A percentile compares a stretch with the other conserved stretches of the same genome.
Conservation (phyloP, 2,113 vertebrate genomes). For the Erinaceus europaeus region DNA sequence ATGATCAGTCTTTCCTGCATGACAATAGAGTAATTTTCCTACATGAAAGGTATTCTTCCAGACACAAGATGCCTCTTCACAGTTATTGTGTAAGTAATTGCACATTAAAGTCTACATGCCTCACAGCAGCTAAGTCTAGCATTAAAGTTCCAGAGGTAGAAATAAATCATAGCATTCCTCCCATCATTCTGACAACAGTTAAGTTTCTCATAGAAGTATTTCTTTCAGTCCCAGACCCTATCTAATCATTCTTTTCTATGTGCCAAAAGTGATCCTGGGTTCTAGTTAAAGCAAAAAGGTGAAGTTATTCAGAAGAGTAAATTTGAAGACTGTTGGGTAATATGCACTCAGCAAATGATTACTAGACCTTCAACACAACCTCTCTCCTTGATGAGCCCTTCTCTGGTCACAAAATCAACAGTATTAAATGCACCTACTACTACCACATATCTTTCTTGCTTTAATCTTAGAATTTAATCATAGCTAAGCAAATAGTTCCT, state of each 20-base stretch:
- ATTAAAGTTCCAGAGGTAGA: constrained; percentile 35
- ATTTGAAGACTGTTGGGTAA: neutral
- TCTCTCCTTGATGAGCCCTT: neutral
- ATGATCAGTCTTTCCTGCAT: constrained; percentile 13
- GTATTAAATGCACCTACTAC: neutral
- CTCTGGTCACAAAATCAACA: neutral
- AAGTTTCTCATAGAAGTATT: constrained; percentile 47
- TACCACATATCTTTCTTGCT: neutral
- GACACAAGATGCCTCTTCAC: constrained; percentile 35
- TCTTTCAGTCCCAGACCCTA: neutral
- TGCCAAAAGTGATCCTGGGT: neutral
- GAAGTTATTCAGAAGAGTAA: neutral
- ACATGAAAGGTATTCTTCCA: neutral
- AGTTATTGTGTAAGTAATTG: constrained; percentile 50
- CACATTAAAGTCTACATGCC: constrained; percentile 59
- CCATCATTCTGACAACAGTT: neutral
- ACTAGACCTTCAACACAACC: neutral
- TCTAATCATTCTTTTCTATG: neutral
- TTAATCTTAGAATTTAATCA: neutral
- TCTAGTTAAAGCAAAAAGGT: neutral
- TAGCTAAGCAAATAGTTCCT: neutral
- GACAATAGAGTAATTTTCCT: constrained; percentile 19
- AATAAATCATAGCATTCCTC: constrained; percentile 33
- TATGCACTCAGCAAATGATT: neutral
- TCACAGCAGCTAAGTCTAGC: neutral